Conservation (phyloP, 2,888 invertebrate genomes). For the Pandemis corylana region DNA sequence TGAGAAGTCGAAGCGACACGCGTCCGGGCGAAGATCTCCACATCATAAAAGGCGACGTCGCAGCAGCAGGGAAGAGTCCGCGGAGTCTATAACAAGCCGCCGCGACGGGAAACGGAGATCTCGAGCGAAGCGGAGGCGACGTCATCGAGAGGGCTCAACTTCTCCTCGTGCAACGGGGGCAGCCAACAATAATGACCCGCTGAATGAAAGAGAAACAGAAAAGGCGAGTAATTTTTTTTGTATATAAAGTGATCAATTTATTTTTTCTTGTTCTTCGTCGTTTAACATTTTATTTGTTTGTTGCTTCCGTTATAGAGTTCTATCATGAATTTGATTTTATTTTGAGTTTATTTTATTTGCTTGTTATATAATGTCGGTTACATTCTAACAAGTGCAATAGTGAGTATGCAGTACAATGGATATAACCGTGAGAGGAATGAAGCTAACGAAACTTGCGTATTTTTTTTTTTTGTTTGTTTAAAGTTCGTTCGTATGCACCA, state of each 20-base stretch:
- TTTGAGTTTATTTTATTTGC: too few relatives aligned
- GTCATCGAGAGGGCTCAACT: neutral
- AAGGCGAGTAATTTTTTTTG: neutral
- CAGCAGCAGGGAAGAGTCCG: neutral
- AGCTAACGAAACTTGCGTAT: too few relatives aligned
- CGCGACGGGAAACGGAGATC: neutral
- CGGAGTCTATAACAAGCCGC: neutral
- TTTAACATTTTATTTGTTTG: neutral
- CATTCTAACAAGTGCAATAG: too few relatives aligned
- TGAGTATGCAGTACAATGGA: too few relatives aligned
- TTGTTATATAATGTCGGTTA: too few relatives aligned
- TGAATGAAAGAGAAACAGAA: neutral
- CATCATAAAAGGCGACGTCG: neutral
- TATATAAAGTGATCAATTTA: neutral
- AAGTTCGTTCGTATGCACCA: too few relatives aligned
- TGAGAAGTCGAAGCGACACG: neutral
- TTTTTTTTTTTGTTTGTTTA: neutral
- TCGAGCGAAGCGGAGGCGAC: neutral
- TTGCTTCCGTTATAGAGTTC: too few relatives aligned
- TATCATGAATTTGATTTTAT: too few relatives aligned
- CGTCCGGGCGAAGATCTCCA: neutral
- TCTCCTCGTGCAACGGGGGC: too few relatives aligned
- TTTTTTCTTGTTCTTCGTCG: neutral
- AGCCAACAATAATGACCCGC: neutral
- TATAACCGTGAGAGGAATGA: too few relatives aligned